Evolutionary conservation across 2,113 vertebrate genomes (phyloP), one percentile per base, ranked within the genome.

Genomic region (Eira barbara): DNA sequence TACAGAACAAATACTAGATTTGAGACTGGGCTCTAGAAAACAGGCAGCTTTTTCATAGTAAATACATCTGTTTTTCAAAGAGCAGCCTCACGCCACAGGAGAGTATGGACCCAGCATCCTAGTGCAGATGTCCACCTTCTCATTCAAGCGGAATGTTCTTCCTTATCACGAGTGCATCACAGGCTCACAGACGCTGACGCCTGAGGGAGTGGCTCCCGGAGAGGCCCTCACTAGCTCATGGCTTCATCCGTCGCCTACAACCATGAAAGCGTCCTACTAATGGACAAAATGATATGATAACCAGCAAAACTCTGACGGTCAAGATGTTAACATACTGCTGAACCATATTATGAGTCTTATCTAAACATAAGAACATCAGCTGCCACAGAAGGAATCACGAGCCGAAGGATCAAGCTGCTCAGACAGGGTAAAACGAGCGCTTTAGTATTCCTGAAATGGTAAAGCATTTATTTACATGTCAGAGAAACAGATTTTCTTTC

Each of bases 1-100:
- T 14, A 23, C 0, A 27, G 20, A 63, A 29, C 31, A 55, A 55
- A 39, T 9, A 52, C 2, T 7, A 17, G 13, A 39, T 29, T 4
- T 71, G 76, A 18, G 82, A 36, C 1, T 25, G 23, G 20, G n/a
- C 10, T 67, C 69, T 39, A 17, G 81, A 42, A 86, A 67, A 47
- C 49, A 47, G 47, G 27, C 20, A 13, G 65, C 17, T 17, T 84
- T 65, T 49, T 63, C 17, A 47, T 4, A 49, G 17, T 4, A 78
- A 79, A 31, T 5, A 29, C 3, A 18, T 21, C 12, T 15, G 27
- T n/a, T 79, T 71, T 92, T 93, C 57, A 52, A 4, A 83, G 0
- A 39, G 55, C n/a, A n/a, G 42, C 57, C n/a, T n/a, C 23, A 17
- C 4, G 13, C 45, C 65, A 89, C 49, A 15, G 6, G 31, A 42